phyloP scores from a whole-genome alignment of 2,888 invertebrate genomes.

The Dioctria rufipes region DNA sequence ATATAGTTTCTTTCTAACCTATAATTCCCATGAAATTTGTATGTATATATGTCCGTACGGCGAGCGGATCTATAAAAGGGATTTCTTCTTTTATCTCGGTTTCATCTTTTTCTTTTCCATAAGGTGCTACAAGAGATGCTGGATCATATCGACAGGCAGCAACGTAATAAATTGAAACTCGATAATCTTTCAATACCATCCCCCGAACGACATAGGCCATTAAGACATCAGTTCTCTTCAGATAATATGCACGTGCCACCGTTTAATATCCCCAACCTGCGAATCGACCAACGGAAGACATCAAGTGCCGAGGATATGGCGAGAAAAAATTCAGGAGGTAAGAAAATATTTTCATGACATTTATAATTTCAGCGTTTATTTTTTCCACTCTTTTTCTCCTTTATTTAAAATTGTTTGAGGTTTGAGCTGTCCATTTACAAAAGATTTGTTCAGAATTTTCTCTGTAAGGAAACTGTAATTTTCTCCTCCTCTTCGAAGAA shows the following conservation, averaged over 20 bases:
- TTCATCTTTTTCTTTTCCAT: slow-evolving; percentile 61
- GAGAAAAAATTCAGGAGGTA: slow-evolving; percentile 86
- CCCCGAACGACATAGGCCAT: slow-evolving; percentile 82
- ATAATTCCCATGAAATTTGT: not conserved
- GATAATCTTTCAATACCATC: slow-evolving; percentile 84
- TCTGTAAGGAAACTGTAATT: no score
- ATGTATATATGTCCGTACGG: slow-evolving; percentile 6
- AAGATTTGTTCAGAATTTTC: no score
- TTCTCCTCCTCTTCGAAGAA: no score
- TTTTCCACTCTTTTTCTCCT: no score
- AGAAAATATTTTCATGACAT: slow-evolving; percentile 59
- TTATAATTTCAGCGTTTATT: not conserved
- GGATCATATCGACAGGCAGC: slow-evolving; percentile 88
- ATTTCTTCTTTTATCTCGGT: not conserved
- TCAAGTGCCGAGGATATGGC: slow-evolving; percentile 94
- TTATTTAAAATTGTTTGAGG: no score
- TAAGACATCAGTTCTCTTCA: slow-evolving; percentile 87
- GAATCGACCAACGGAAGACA: slow-evolving; percentile 89
- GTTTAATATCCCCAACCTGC: slow-evolving; percentile 90
- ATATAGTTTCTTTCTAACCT: not conserved
- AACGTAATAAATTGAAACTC: slow-evolving; percentile 89
- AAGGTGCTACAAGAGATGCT: slow-evolving; percentile 92
- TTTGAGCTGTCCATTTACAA: no score
- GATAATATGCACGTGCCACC: slow-evolving; percentile 89
- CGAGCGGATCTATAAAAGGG: no score